Conservation (phyloP, 2,113 vertebrate genomes). For the Columbina picui region DNA sequence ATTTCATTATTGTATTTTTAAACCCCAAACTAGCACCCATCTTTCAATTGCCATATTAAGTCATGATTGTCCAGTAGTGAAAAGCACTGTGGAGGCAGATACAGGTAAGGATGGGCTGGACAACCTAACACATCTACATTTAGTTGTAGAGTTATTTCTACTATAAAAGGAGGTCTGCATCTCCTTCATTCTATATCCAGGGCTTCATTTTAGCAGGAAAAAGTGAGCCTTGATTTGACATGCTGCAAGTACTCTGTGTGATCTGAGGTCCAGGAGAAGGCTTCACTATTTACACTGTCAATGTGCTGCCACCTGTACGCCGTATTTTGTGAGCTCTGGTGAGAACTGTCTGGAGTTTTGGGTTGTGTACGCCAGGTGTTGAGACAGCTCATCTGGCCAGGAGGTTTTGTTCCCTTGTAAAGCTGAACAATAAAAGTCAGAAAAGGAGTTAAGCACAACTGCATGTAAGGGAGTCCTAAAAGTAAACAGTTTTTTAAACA, state of each 20-base stretch:
- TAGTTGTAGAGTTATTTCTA: not conserved
- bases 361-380: not conserved
- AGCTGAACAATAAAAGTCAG: not conserved
- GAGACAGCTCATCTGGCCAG: not conserved
- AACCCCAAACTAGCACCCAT: not conserved
- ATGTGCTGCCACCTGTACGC: not conserved
- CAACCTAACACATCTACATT: not conserved
- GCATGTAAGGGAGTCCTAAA: not conserved
- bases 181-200: not conserved
- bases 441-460: not conserved
- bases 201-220: not conserved
- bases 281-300: not conserved
- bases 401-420: conserved; percentile 8
- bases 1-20: not conserved
- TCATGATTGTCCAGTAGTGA: not conserved
- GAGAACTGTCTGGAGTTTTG: not conserved
- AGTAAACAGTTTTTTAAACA: not conserved
- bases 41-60: not conserved
- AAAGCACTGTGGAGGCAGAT: fast-evolving
- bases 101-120: not conserved
- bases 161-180: not conserved
- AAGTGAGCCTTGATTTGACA: not conserved
- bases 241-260: not conserved
- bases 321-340: not conserved
- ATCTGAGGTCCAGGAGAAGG: not conserved